Evolutionary conservation across 2,113 vertebrate genomes (phyloP).

Genomic region (Lasiurus cinereus): DNA sequence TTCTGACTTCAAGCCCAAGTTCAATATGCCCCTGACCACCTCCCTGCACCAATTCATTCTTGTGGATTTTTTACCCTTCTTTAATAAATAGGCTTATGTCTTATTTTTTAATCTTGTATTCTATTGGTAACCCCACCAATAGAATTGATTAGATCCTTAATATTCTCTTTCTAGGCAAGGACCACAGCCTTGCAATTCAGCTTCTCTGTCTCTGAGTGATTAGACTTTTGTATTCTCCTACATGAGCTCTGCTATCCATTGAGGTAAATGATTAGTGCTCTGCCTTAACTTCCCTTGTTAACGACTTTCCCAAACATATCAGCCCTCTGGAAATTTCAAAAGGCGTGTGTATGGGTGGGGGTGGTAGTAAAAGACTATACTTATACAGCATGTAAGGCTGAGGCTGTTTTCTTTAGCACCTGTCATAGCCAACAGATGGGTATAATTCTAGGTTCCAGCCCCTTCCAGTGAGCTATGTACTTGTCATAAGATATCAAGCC

Average conservation of each 20-base stretch:
- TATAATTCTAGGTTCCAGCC: neutral
- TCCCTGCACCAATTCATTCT: neutral
- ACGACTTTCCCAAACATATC: neutral
- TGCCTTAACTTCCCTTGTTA: slow-evolving; percentile 9
- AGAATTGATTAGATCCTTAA: neutral
- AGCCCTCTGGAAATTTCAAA: neutral
- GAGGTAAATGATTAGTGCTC: neutral
- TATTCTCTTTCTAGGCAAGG: neutral
- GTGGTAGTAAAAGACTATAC: neutral
- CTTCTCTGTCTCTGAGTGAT: neutral
- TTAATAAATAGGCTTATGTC: neutral
- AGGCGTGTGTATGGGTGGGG: too few relatives aligned
- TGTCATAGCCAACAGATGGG: neutral
- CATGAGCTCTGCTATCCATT: neutral
- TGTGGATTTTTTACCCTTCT: neutral
- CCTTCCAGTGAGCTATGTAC: neutral
- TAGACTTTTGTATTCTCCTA: neutral
- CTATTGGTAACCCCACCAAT: neutral
- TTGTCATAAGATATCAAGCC: slow-evolving; percentile 9
- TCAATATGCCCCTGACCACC: neutral
- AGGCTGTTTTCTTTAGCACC: neutral
- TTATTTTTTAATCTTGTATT: neutral
- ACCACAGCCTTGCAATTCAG: neutral
- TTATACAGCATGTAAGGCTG: neutral
- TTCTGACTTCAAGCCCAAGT: neutral